Percentiles rank a stretch among this genome's conserved stretches.
phyloP scores from a whole-genome alignment of 2,113 vertebrate genomes.

The Macquaria australasica region DNA sequence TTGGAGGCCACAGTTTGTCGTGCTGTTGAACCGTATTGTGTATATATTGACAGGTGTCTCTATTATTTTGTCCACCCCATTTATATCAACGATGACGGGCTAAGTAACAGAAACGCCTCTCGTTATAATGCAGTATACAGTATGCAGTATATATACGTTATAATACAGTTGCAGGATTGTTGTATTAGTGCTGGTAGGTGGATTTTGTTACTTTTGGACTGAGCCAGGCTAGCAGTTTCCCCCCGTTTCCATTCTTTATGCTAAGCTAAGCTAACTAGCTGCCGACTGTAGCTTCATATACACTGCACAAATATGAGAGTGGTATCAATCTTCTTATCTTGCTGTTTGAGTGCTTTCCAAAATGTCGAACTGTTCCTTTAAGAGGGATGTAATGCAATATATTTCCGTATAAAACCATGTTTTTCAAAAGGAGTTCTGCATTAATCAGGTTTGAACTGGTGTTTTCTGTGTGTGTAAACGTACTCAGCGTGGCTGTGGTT shows the following conservation, averaged over 20 bases:
- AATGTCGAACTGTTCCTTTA: conserved; percentile 15
- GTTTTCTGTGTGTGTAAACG: conserved; percentile 46
- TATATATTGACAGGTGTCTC: not conserved
- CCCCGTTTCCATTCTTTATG: conserved; percentile 1
- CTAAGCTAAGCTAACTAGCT: conserved; percentile 15
- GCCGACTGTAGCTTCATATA: not conserved
- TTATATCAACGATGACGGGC: not conserved
- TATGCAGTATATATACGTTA: too few species aligned
- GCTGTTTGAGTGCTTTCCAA: too few species aligned
- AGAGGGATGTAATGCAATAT: not conserved
- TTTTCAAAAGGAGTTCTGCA: not conserved
- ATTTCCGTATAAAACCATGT: not conserved
- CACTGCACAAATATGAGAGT: not conserved
- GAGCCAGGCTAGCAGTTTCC: not conserved
- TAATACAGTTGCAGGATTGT: too few species aligned
- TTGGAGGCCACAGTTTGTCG: not conserved
- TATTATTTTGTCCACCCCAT: not conserved
- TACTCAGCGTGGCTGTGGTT: conserved; percentile 50
- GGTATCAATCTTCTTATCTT: not conserved
- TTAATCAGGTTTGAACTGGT: not conserved
- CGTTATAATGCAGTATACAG: too few species aligned
- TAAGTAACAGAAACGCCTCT: not conserved
- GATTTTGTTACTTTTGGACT: too few species aligned
- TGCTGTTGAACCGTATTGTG: too few species aligned
- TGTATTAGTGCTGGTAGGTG: too few species aligned